Base-by-base conservation (phyloP, 2,888 invertebrate genomes). In the Teleiodes luculella region DNA sequence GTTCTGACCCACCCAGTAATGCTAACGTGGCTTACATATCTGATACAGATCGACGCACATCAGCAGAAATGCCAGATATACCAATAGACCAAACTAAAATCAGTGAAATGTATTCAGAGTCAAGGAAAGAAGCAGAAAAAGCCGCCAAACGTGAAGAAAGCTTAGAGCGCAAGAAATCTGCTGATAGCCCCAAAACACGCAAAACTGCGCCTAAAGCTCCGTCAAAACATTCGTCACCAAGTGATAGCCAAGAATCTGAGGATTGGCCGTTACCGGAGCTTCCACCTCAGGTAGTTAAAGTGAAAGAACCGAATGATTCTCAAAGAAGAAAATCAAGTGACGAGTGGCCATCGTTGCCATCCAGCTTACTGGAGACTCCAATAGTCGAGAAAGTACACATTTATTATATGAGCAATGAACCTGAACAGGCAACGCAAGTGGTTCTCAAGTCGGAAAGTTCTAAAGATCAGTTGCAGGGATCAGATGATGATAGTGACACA, bases 21-120 rank as follows among this genome's bases (percentile, higher is more conserved):
- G 93, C 94, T 8, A 92, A 92, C 67, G 89, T 93, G 37, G 92
- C 92, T n/a, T 94, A 94, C 70, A 94, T 95, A 67, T 95, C 95
- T 0, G 95, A 95, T 69, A 91, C 92, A 0, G 95, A 95, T 78
- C 90, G 95, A 59, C 90, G 95, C 64, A 95, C 95, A 1, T 95
- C 95, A 0, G 95, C 95, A 0, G 95, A 95, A 85, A 94, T 95
- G 92, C 95, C 95, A 0, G 95, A 95, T 65, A 93, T 95, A 64
- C 95, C 95, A 0, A 95, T 95, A 60, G 95, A 95, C 72, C 92
- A 93, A 56, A 87, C 91, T 2, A 92, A 92, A 57, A 87, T 91
- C 46, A 88, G 91, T 46, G 89, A 91, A 75, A 86, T 91, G 83
- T 92, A 92, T 54, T 87, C 88, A 28, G 87, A 85, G 61, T 86